Evolutionary conservation across 2,797 vertebrate species (phyloP), one percentile per base, ranked within the genome.

Genomic region (Ctenochaetus hawaiiensis): DNA sequence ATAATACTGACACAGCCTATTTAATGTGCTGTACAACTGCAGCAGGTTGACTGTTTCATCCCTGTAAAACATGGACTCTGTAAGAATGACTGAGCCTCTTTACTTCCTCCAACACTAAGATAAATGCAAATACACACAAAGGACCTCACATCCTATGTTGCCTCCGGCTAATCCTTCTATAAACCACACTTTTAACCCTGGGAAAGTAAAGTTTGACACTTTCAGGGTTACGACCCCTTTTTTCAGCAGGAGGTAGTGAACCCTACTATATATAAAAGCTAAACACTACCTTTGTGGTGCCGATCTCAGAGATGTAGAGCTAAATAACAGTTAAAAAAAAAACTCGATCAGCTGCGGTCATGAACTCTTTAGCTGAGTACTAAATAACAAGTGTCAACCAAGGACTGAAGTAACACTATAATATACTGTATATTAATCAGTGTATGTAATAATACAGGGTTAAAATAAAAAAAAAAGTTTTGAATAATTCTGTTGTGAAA

Each of bases 111-210:
- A 18, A 8, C 14, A 18, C 17, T 18, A 26, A 52, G 37, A 48
- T 26, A 26, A 26, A 26, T 26, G 26, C 22, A 30, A 48, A 62
- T 39, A 62, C n/a, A 44, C 20, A n/a, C 16, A 8, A 26, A 30
- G 26, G 56, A 49, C 63, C 48, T 59, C 10, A 54, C 34, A 23
- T 13, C 60, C 11, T 18, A 8, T 1, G 6, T 54, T 51, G 81
- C 78, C 67, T 75, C 78, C 16, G 63, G 52, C 60, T 77, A 39
- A 81, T 77, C 69, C 56, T 22, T 62, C 26, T 73, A 44, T 58
- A 53, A 79, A 75, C 30, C 57, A 0, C 48, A 22, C 41, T 11
- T 69, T 84, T 77, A 81, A 76, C 44, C 48, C 37, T 1, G 0
- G 52, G n/a, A 79, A 52, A 75, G 9, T 20, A 7, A 7, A 37